Evolutionary conservation across 2,888 invertebrate genomes (phyloP).

Genomic region (Pecten maximus): DNA sequence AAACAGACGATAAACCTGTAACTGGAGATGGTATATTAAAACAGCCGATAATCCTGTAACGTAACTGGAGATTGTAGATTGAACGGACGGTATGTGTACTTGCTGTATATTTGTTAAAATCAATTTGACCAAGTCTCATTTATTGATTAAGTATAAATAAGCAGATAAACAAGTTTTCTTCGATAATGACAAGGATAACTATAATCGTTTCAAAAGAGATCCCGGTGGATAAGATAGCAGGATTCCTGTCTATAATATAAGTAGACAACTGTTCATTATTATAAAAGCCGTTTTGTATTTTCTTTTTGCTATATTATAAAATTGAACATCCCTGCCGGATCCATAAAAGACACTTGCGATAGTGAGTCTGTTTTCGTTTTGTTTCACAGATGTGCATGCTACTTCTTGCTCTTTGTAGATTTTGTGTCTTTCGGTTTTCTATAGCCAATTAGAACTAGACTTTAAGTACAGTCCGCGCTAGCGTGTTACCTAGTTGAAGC

Average conservation of each 20-base stretch:
- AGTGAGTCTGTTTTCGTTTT: conserved; percentile 33
- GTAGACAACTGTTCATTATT: not conserved
- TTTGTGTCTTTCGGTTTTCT: not conserved
- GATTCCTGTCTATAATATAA: not conserved
- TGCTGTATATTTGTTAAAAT: not conserved
- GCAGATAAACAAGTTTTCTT: not conserved
- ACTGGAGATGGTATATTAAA: not conserved
- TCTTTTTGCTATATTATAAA: conserved; percentile 24
- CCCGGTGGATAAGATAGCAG: not conserved
- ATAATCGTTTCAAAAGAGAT: not conserved
- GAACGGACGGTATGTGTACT: not conserved
- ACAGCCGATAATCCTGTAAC: too few species aligned
- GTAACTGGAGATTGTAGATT: too few species aligned
- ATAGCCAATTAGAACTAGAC: not conserved
- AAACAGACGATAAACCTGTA: too few species aligned
- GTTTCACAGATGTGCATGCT: conserved; percentile 19
- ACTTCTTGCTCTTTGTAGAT: not conserved
- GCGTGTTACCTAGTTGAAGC: not conserved
- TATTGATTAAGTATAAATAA: not conserved
- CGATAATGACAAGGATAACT: not conserved
- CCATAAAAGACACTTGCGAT: conserved; percentile 22
- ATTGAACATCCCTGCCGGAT: conserved; percentile 19
- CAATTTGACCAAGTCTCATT: not conserved
- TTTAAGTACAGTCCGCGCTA: not conserved
- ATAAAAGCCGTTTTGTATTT: not conserved